Evolutionary conservation across 2,113 vertebrate genomes (phyloP), one percentile per base, ranked within the genome.

Genomic region (Clarias batrachus): DNA sequence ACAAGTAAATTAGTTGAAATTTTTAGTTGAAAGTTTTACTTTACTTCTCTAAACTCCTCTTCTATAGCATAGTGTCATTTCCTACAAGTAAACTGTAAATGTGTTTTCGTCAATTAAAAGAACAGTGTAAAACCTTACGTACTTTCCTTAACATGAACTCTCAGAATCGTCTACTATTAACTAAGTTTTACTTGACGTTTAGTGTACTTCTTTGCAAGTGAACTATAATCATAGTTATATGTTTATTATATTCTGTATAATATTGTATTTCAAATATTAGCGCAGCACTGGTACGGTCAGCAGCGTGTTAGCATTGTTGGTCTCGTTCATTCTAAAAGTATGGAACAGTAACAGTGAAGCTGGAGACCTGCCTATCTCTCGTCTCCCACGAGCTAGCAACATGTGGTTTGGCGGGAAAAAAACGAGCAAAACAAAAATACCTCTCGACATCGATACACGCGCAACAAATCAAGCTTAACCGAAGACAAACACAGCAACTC

Each of bases 401-500:
- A 89, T 89, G 54, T 89, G 90, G 73, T 87, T 81, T 59, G 59
- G n/a, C 3, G 17, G 84, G 30, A 62, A 25, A 41, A 79, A 66
- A 66, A 60, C n/a, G 11, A 48, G 13, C 12, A 9, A 37, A 14
- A 77, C 33, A 60, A 25, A 82, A 66, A 30, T 60, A 23, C 56
- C 33, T 59, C 79, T 78, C 48, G 78, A 83, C 87, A 90, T 87
- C 81, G 33, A 89, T 88, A 90, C 91, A 92, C 62, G 65, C 91
- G 91, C 89, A 87, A 89, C 91, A 92, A 89, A 90, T 86, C 86
- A 83, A 86, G 85, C 85, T 76, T 79, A 90, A 70, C 77, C 73
- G 91, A 87, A 87, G 81, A 87, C 88, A 92, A 93, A 93, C 91
- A 94, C 85, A 93, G 92, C 78, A 89, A 93, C 89, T 90, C 86